Percentiles rank a stretch among this genome's conserved stretches.
phyloP scores from a whole-genome alignment of 2,797 vertebrate genomes.

The Pseudocheirus occidentalis region DNA sequence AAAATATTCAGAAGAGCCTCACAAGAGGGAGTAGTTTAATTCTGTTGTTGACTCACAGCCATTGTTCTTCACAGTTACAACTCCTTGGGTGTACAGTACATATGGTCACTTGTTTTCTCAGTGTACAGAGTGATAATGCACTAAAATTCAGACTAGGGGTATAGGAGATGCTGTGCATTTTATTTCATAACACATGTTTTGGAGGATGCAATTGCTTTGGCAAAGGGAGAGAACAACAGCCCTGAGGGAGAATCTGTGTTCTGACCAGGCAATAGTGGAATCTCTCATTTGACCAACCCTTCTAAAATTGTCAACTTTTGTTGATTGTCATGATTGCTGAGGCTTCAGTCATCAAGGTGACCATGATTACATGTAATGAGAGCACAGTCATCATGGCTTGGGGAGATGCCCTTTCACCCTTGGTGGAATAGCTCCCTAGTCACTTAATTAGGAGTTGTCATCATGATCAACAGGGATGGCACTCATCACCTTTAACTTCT shows the following conservation, averaged over 20 bases:
- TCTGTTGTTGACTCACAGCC: slow-evolving; percentile 79
- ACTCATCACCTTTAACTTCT: background rate
- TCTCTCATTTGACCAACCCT: background rate
- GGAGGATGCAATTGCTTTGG: slow-evolving; percentile 9
- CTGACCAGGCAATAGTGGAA: background rate
- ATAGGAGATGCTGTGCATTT: slow-evolving; percentile 24
- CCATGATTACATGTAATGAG: background rate
- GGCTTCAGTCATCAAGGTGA: background rate
- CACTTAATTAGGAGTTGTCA: background rate
- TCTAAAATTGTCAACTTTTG: background rate
- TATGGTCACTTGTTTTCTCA: slow-evolving; percentile 79
- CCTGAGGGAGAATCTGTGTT: background rate
- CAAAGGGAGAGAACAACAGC: background rate
- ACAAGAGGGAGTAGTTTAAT: slow-evolving; percentile 79
- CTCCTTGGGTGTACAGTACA: slow-evolving; percentile 70
- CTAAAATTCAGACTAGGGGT: slow-evolving; percentile 61
- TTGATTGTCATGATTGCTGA: background rate
- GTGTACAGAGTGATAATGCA: slow-evolving; percentile 67
- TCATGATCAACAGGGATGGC: background rate
- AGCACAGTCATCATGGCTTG: background rate
- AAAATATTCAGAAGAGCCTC: slow-evolving; percentile 80
- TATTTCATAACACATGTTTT: slow-evolving; percentile 4
- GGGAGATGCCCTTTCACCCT: background rate
- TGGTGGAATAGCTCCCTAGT: background rate
- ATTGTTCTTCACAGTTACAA: slow-evolving; percentile 80